phyloP scores from a whole-genome alignment of 2,113 vertebrate genomes.

The Myotis davidii region DNA sequence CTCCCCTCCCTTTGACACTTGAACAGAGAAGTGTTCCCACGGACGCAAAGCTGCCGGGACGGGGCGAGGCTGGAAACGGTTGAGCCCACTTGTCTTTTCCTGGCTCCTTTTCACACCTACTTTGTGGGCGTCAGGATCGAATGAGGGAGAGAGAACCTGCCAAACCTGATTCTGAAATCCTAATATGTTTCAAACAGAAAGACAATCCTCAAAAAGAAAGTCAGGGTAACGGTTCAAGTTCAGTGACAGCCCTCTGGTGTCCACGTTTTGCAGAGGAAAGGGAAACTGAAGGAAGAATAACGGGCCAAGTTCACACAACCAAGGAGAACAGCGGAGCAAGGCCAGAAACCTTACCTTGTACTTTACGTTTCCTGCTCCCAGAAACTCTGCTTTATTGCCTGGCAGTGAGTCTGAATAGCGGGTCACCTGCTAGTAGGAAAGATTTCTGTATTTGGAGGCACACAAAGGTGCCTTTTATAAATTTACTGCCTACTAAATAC shows the following conservation, averaged over 20 bases:
- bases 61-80: not conserved
- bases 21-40: not conserved
- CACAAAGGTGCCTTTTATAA: not conserved
- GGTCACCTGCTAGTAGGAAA: not conserved
- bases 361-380: not conserved
- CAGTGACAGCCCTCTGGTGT: not conserved
- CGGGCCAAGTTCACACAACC: not conserved
- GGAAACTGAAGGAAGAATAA: not conserved
- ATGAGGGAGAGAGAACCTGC: no score
- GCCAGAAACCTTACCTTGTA: not conserved
- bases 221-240: not conserved
- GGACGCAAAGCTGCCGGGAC: not conserved
- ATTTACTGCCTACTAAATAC: not conserved
- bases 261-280: not conserved
- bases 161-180: not conserved
- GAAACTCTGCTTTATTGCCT: not conserved
- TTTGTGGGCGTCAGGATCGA: not conserved
- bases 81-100: not conserved
- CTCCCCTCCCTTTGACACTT: not conserved
- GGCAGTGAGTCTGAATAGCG: not conserved
- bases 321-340: not conserved
- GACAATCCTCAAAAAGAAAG: not conserved
- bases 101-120: not conserved
- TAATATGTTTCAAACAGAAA: not conserved
- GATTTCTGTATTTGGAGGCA: not conserved